Evolutionary conservation across 2,113 vertebrate species (phyloP).

Genomic region (Oryzias woworae): DNA sequence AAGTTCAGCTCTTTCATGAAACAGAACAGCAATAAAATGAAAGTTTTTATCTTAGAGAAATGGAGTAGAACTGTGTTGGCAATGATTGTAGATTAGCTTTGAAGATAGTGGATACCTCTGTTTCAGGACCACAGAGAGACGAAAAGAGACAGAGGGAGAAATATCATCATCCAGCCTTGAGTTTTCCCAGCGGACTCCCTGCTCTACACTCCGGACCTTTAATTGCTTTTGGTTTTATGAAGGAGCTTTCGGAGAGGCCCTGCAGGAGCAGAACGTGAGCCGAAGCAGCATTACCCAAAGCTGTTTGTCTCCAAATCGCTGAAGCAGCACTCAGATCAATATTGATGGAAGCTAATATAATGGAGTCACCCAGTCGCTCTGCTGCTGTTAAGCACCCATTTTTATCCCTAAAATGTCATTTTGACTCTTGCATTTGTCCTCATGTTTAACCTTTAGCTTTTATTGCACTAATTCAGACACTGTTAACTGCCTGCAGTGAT

Average conservation of each 20-base stretch:
- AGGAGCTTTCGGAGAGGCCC: conserved; percentile 11
- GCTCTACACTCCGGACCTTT: conserved; percentile 17
- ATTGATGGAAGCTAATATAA: conserved; percentile 42
- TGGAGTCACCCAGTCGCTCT: conserved; percentile 11
- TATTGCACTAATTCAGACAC: not conserved
- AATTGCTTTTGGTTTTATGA: conserved; percentile 61
- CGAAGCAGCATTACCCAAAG: conserved; percentile 16
- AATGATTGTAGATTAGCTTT: conserved; percentile 10
- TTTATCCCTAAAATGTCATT: not conserved
- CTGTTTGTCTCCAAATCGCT: conserved; percentile 36
- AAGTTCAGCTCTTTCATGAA: not conserved
- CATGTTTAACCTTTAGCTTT: not conserved
- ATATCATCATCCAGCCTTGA: conserved; percentile 16
- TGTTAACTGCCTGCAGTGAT: too few species aligned
- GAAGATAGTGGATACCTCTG: conserved; percentile 27
- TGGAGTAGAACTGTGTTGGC: not conserved
- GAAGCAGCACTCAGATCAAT: conserved; percentile 47
- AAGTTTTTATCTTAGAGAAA: conserved; percentile 1
- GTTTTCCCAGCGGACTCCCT: conserved; percentile 15
- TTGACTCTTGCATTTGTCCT: not conserved
- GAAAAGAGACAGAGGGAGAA: not conserved
- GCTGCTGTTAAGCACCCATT: conserved; percentile 4
- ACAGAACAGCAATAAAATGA: conserved; percentile 14
- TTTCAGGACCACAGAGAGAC: conserved; percentile 12
- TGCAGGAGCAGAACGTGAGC: conserved; percentile 14